Evolutionary conservation across 2,797 vertebrate genomes (phyloP), one percentile per base, ranked within the genome.

Genomic region (Channa striata): DNA sequence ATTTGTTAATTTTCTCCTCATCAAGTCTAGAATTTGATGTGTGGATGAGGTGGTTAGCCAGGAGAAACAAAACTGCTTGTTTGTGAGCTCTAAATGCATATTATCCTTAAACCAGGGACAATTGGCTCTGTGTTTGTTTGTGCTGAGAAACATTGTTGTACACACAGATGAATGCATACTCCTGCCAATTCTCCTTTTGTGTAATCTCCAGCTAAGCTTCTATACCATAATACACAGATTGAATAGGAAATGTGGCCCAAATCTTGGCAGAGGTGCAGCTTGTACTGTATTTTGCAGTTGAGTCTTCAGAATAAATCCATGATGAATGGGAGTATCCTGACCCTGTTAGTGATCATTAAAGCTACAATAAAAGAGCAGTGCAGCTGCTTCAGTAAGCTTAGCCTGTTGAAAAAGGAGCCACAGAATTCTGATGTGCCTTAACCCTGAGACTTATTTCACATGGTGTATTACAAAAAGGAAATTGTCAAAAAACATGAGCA

Each of bases 341-440:
- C 83, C 83, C n/a, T 59, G 76, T 87, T 87, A 82, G 82, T 73
- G 60, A 74, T 87, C 74, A 84, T 89, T 86, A 81, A 87, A 85
- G 73, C 63, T 78, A 77, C 80, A 81, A 87, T 82, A 64, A 17
- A 44, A 58, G 56, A 72, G 61, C 49, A 43, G 25, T 51, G 65
- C 54, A 46, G 60, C 52, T 69, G 69, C 58, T 65, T 81, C 64
- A 50, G 51, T 46, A n/a, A 70, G 74, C 75, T 74, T 57, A 72
- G 65, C 23, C 52, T 39, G 51, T 56, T 66, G 68, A 75, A 74
- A 62, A 46, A 57, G 37, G 25, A 63, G 68, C 51, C 53, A 14
- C 52, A 57, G 49, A 61, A 53, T 51, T 16, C 39, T 63, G 43
- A 46, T 66, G 50, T 23, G 48, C 58, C 44, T 53, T 17, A 12